A percentile compares a stretch with the other conserved stretches of the same genome.
Evolutionary conservation across 2,113 vertebrate genomes (phyloP).

Genomic region (Rousettus leschenaultii): DNA sequence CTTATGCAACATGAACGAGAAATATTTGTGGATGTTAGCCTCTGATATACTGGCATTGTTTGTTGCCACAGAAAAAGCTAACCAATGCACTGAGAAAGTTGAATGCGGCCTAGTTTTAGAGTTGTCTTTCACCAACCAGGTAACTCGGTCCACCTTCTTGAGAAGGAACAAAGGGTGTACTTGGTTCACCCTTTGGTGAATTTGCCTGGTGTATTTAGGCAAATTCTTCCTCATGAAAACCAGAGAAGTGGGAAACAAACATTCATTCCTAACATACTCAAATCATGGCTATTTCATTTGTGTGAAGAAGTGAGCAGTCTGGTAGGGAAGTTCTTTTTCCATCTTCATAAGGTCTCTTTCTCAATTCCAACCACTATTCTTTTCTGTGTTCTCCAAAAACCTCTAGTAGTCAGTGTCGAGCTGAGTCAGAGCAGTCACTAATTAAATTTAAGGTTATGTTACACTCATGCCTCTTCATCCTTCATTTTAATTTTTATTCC

Average conservation of each 20-base stretch:
- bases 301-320: background rate
- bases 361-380: background rate
- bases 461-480: background rate
- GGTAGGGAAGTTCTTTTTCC: background rate
- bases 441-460: background rate
- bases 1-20: background rate
- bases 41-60: background rate
- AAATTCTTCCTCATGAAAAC: background rate
- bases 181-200: too few relatives aligned
- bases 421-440: background rate
- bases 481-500: background rate
- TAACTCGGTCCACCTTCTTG: background rate
- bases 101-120: background rate
- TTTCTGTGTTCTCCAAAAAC: background rate
- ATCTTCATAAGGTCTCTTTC: background rate
- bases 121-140: background rate
- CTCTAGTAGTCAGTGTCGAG: background rate
- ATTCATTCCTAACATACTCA: background rate
- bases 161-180: background rate
- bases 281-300: background rate
- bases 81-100: background rate
- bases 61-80: background rate
- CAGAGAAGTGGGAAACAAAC: background rate
- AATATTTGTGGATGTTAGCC: background rate
- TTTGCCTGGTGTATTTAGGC: background rate